Percentiles rank a stretch among this genome's conserved stretches.
Evolutionary conservation across 2,797 vertebrate genomes (phyloP).

Genomic region (Streptopelia turtur): DNA sequence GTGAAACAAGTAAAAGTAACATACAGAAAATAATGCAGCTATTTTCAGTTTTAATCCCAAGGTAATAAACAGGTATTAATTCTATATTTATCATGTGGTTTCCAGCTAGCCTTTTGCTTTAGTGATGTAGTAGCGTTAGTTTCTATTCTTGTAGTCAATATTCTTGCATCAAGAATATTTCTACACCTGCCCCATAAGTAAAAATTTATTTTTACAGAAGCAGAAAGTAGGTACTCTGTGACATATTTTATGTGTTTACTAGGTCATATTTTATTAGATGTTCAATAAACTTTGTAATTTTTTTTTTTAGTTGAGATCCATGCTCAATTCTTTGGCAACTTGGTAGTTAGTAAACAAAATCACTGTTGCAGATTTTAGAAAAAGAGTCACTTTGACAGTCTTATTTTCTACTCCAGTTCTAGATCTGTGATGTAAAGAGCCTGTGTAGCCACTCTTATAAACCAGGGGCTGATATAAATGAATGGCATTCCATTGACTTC

Average conservation of each 20-base stretch:
- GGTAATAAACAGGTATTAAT: constrained; percentile 29
- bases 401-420: neutral
- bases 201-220: neutral
- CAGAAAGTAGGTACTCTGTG: neutral
- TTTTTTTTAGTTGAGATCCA: neutral
- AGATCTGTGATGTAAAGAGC: neutral
- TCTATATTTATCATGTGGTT: neutral
- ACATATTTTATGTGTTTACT: neutral
- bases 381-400: neutral
- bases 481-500: fast-evolving
- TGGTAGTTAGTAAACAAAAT: neutral
- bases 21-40: neutral
- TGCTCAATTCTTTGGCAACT: neutral
- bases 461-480: neutral
- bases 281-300: neutral
- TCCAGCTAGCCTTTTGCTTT: neutral
- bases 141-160: neutral
- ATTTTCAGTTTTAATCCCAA: constrained; percentile 36
- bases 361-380: neutral
- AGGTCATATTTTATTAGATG: neutral
- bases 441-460: neutral
- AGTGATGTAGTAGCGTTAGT: neutral
- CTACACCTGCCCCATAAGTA: neutral
- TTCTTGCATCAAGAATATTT: neutral
- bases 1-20: neutral